These are phyloP conservation scores for Toxostoma redivivum DNA, from an alignment of 2,113 vertebrate genomes.

Conservation along the genomic window DNA sequence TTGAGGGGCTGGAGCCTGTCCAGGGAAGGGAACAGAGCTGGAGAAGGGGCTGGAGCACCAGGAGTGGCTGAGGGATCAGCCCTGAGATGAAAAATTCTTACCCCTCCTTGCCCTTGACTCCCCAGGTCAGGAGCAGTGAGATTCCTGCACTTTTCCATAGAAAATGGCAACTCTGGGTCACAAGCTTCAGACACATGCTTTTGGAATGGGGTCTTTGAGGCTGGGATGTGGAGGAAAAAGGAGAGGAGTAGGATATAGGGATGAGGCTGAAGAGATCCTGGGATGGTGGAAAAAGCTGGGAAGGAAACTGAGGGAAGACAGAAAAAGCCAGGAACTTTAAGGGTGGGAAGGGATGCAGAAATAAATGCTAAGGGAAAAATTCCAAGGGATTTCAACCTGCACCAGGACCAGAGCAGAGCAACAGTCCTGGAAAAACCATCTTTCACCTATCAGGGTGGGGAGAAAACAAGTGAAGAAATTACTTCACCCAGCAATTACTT, in stretches of 20 bases:
- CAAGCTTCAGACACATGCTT: neutral
- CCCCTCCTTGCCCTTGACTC: neutral
- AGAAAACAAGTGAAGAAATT: neutral
- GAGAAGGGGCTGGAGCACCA: neutral
- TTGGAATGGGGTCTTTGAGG: neutral
- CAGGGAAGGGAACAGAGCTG: neutral
- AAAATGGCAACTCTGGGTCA: neutral
- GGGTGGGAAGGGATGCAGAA: neutral
- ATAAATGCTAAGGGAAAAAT: neutral
- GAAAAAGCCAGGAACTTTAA: neutral
- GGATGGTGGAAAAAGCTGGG: neutral
- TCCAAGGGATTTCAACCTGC: neutral
- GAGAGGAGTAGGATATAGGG: neutral
- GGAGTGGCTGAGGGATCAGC: neutral
- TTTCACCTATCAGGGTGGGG: neutral
- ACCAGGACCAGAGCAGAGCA: neutral
- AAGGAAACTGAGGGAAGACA: neutral
- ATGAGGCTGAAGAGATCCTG: neutral
- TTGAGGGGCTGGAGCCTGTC: accelerated
- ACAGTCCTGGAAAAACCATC: neutral
- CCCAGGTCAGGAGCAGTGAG: neutral
- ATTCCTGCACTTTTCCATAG: neutral
- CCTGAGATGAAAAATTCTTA: neutral
- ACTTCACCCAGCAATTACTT: neutral
- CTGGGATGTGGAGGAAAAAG: neutral